These are phyloP conservation scores for Tipula lateralis DNA, from an alignment of 2,888 invertebrate species.

Conservation along the genomic window DNA sequence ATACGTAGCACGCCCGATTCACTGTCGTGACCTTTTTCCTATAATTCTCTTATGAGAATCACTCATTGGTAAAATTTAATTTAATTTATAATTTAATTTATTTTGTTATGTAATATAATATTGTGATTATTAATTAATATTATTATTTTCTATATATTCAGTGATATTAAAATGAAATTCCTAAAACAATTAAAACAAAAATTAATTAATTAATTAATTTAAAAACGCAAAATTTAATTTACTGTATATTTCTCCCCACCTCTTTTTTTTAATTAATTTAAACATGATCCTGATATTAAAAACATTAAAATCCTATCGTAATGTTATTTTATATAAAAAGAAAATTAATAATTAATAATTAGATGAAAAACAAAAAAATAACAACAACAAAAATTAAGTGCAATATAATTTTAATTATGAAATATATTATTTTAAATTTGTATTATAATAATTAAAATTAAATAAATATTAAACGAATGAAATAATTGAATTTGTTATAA, in stretches of 20 bases:
- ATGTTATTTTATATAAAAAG: background rate
- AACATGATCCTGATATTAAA: background rate
- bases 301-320: background rate
- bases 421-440: background rate
- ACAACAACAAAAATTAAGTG: constrained; percentile 12
- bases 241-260: constrained; percentile 11
- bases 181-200: background rate
- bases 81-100: constrained; percentile 13
- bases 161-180: constrained; percentile 11
- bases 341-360: background rate
- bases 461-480: background rate
- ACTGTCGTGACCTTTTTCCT: constrained; percentile 30
- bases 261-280: background rate
- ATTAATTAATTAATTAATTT: background rate
- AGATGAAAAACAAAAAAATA: background rate
- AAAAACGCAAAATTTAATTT: background rate
- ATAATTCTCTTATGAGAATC: constrained; percentile 30
- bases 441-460: background rate
- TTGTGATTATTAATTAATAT: background rate
- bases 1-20: constrained; percentile 25
- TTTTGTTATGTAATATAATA: background rate
- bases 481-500: background rate
- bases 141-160: background rate
- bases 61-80: constrained; percentile 28
- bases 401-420: constrained; percentile 5